phyloP scores from a whole-genome alignment of 2,113 vertebrate species.

The Xenopus laevis region DNA sequence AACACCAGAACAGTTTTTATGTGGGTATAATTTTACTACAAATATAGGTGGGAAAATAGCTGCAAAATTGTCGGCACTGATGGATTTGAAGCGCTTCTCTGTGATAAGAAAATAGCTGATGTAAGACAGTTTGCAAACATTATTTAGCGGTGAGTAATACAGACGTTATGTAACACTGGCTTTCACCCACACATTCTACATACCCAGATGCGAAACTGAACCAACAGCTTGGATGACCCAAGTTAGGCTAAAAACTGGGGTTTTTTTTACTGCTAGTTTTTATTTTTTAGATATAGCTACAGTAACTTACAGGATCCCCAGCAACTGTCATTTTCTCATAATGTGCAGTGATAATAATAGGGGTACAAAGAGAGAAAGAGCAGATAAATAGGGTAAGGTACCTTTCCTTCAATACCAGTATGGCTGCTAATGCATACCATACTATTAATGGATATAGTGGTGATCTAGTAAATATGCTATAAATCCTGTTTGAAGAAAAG shows the following conservation, averaged over 20 bases:
- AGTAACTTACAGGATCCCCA: background rate
- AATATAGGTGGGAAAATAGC: background rate
- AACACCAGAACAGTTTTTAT: background rate
- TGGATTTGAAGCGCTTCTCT: background rate
- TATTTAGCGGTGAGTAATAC: background rate
- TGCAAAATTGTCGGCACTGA: background rate
- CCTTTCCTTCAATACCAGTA: too few species aligned
- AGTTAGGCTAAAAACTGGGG: background rate
- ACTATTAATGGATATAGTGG: too few species aligned
- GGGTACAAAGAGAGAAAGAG: background rate
- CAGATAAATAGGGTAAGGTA: too few species aligned
- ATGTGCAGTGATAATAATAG: background rate
- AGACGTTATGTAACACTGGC: background rate
- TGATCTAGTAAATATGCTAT: too few species aligned
- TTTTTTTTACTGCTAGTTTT: background rate
- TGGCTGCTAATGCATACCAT: too few species aligned
- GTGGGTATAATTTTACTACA: background rate
- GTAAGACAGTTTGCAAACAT: conserved; percentile 4
- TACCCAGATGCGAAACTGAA: background rate
- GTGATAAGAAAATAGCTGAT: conserved; percentile 1
- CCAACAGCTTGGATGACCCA: background rate
- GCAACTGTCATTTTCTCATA: background rate
- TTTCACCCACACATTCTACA: background rate
- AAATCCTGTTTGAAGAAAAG: too few species aligned
- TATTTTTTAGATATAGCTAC: background rate